These are phyloP conservation scores for Euwallacea similis DNA, from an alignment of 1,140 invertebrate genomes.

Conservation along the genomic window DNA sequence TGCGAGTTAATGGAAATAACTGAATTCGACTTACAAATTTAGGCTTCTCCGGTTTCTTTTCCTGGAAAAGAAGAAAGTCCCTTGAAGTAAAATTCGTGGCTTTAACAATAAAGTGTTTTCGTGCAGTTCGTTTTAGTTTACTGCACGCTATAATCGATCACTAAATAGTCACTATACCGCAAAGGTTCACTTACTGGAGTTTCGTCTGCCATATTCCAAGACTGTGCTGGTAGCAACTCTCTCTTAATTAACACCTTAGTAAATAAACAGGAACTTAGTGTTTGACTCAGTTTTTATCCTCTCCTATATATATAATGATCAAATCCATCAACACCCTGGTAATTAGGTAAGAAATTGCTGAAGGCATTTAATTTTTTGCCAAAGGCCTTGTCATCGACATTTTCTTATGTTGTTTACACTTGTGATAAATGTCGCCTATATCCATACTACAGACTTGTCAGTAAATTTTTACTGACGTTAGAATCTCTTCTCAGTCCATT, in stretches of 20 bases:
- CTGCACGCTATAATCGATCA: too few relatives aligned
- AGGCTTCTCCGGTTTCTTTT: slow-evolving; percentile 6
- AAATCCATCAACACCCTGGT: slow-evolving; percentile 13
- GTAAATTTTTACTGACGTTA: too few relatives aligned
- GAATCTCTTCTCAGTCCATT: too few relatives aligned
- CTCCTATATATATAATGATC: slow-evolving; percentile 7
- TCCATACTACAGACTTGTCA: too few relatives aligned
- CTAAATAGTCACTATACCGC: too few relatives aligned
- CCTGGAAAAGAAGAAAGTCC: slow-evolving; percentile 3
- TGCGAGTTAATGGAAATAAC: not conserved
- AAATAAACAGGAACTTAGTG: not conserved
- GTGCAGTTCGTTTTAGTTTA: too few relatives aligned
- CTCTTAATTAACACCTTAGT: slow-evolving; percentile 8
- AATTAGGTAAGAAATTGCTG: slow-evolving; percentile 23
- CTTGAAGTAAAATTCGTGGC: too few relatives aligned
- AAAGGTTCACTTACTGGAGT: not conserved
- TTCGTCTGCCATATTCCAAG: slow-evolving; percentile 11
- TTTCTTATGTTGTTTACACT: not conserved
- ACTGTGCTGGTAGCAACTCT: not conserved
- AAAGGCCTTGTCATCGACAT: slow-evolving; percentile 13
- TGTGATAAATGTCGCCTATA: too few relatives aligned
- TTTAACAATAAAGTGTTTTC: not conserved
- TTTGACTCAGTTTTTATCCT: not conserved
- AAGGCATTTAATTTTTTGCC: slow-evolving; percentile 19
- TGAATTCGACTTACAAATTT: not conserved